These are phyloP conservation scores for Saccostrea cuccullata DNA, from an alignment of 1,140 invertebrate species.

Conservation along the genomic window DNA sequence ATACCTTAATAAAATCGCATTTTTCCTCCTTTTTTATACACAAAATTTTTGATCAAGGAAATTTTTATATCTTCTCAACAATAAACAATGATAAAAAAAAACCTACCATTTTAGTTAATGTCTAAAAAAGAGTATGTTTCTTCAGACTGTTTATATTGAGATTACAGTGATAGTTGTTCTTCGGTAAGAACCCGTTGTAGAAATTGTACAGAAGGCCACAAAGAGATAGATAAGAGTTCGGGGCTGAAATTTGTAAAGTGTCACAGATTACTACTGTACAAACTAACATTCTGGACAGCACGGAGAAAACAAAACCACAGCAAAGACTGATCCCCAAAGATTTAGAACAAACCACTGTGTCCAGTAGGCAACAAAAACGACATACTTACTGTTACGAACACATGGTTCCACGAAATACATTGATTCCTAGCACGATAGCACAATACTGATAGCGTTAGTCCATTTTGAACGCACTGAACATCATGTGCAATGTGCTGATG, in stretches of 20 bases:
- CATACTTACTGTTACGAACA: conserved; percentile 1
- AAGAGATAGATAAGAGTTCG: conserved; percentile 10
- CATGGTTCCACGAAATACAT: conserved; percentile 23
- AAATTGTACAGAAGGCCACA: conserved; percentile 9
- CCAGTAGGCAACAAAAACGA: not conserved
- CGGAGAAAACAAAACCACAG: not conserved
- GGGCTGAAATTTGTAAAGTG: conserved; percentile 21
- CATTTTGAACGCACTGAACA: not conserved
- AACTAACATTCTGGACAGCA: not conserved
- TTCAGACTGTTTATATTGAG: not conserved
- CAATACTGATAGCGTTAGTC: not conserved
- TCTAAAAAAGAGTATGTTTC: too few species aligned
- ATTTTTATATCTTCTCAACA: too few species aligned
- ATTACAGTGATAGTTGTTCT: not conserved
- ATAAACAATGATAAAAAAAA: too few species aligned
- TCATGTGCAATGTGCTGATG: not conserved
- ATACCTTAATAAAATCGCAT: not conserved
- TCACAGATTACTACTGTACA: conserved; percentile 13
- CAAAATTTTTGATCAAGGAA: not conserved
- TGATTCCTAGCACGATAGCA: not conserved
- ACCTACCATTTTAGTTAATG: too few species aligned
- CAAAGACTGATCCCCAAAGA: not conserved
- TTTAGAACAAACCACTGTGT: not conserved
- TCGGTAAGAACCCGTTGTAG: not conserved
- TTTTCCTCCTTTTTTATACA: not conserved